Evolutionary conservation across 2,113 vertebrate genomes (phyloP).

Genomic region (Globicephala melas): DNA sequence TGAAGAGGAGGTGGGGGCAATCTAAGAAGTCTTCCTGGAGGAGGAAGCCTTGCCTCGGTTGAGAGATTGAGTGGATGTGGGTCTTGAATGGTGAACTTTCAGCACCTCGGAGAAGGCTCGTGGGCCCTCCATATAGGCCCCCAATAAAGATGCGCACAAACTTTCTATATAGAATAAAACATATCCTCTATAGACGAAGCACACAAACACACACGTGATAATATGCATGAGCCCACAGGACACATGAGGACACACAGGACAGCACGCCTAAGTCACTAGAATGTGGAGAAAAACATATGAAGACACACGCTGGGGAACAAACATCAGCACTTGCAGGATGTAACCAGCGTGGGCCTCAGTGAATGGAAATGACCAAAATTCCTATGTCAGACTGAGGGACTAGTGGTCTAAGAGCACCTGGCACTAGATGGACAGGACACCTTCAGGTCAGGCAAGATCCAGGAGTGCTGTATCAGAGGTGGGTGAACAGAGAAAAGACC

Average conservation of each 20-base stretch:
- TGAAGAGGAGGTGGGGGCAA: background rate
- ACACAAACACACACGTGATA: background rate
- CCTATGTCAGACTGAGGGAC: background rate
- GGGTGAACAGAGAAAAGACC: background rate
- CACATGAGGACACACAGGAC: background rate
- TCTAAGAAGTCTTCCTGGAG: background rate
- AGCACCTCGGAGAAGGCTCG: background rate
- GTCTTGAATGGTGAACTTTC: background rate
- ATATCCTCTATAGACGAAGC: background rate
- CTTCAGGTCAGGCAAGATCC: background rate
- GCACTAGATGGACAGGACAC: background rate
- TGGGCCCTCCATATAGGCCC: background rate
- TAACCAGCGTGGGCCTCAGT: background rate
- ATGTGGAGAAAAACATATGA: background rate
- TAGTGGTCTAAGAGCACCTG: background rate
- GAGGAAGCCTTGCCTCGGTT: background rate
- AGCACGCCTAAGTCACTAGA: background rate
- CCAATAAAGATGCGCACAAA: background rate
- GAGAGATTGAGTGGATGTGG: background rate
- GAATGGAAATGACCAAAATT: background rate
- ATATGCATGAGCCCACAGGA: background rate
- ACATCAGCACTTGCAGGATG: background rate
- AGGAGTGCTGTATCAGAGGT: background rate
- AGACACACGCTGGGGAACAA: background rate
- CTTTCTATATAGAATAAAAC: slow-evolving; percentile 78